A percentile compares a stretch with the other conserved stretches of the same genome.
Conservation (phyloP, 2,888 invertebrate species). For the Chloroclysta siterata region DNA sequence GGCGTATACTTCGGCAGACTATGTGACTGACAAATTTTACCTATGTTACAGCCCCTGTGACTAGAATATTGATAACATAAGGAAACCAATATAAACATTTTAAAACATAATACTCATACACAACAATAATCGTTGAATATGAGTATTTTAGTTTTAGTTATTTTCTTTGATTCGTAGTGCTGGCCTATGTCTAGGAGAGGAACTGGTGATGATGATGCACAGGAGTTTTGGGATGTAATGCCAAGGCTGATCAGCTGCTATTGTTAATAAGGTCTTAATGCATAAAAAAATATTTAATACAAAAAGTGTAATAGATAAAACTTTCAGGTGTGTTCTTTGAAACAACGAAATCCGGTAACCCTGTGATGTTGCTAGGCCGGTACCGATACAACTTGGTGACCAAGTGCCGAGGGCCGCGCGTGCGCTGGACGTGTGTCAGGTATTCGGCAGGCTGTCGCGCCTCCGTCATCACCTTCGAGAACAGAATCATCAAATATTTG, state of each 20-base stretch:
- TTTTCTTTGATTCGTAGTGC: too few relatives aligned
- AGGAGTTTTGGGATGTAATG: too few relatives aligned
- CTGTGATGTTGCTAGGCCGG: constrained; percentile 51
- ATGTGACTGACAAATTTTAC: constrained; percentile 11
- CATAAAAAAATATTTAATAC: neutral
- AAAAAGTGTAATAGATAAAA: neutral
- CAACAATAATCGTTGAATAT: too few relatives aligned
- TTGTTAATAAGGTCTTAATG: too few relatives aligned
- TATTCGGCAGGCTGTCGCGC: constrained; percentile 51
- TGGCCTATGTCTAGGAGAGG: too few relatives aligned
- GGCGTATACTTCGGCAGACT: constrained; percentile 32
- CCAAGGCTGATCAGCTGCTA: too few relatives aligned
- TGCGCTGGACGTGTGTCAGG: constrained; percentile 56
- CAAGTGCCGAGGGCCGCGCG: constrained; percentile 49
- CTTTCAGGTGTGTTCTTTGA: constrained; percentile 42
- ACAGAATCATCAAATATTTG: constrained; percentile 36
- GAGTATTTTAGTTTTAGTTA: too few relatives aligned
- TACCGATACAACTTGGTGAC: constrained; percentile 53
- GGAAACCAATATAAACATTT: neutral
- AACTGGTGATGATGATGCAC: too few relatives aligned
- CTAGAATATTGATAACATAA: neutral
- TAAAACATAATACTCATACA: too few relatives aligned
- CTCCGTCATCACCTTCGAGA: constrained; percentile 45
- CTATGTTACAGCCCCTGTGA: constrained; percentile 23
- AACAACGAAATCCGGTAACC: constrained; percentile 55